Evolutionary conservation across 2,888 invertebrate genomes (phyloP).

Genomic region (Leucoptera coffeella): DNA sequence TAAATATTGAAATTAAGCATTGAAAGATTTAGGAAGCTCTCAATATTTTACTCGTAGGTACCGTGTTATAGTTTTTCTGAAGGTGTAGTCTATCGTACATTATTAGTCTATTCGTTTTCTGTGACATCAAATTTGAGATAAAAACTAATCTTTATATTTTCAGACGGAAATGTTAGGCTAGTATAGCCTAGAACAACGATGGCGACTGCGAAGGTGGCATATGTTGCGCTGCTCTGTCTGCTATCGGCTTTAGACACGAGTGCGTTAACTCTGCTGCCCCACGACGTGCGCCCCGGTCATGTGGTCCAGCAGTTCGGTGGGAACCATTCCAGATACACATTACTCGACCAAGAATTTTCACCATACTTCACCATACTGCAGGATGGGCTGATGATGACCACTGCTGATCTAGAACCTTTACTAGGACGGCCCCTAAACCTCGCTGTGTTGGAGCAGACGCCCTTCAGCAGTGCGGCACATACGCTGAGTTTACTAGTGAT

Average conservation of each 20-base stretch:
- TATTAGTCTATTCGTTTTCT: too few relatives aligned
- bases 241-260: constrained; percentile 20
- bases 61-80: too few relatives aligned
- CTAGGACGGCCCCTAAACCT: constrained; percentile 77
- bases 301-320: constrained; percentile 74
- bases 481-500: constrained; percentile 76
- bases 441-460: constrained; percentile 74
- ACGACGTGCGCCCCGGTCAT: constrained; percentile 86
- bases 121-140: too few relatives aligned
- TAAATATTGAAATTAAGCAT: too few relatives aligned
- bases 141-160: too few relatives aligned
- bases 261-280: constrained; percentile 67
- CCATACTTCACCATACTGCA: constrained; percentile 82
- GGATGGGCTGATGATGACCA: constrained; percentile 88
- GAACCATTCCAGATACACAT: constrained; percentile 46
- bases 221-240: constrained; percentile 30
- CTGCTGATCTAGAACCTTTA: constrained; percentile 74
- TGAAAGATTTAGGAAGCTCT: too few relatives aligned
- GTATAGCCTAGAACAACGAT: constrained; percentile 14
- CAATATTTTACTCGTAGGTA: too few relatives aligned
- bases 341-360: constrained; percentile 72
- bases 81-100: too few relatives aligned
- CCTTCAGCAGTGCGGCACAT: constrained; percentile 74
- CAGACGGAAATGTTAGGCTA: constrained; percentile 39
- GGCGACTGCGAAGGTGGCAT: constrained; percentile 31